Evolutionary conservation across 2,888 invertebrate genomes (phyloP).

Genomic region (Epicampocera succincta): DNA sequence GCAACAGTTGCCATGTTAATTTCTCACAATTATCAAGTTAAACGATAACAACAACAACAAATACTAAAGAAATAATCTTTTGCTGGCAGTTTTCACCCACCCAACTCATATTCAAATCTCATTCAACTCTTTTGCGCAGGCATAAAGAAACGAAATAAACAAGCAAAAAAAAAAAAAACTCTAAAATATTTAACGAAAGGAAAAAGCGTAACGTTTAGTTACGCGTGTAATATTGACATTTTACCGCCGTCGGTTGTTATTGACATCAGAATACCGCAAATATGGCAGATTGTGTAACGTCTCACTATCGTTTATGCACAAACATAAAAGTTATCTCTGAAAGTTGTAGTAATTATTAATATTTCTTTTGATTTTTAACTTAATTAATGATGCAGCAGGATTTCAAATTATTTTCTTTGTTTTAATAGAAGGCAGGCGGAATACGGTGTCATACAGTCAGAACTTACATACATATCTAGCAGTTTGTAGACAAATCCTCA

Average conservation of each 20-base stretch:
- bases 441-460: no score
- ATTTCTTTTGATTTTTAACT: no score
- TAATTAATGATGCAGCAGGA: no score
- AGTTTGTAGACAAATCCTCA: no score
- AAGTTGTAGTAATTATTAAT: no score
- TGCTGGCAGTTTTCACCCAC: conserved; percentile 12
- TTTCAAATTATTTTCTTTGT: no score
- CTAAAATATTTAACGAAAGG: neutral
- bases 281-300: neutral
- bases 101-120: neutral
- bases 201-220: neutral
- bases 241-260: conserved; percentile 60
- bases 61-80: conserved; percentile 33
- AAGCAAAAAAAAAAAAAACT: neutral
- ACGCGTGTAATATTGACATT: conserved; percentile 47
- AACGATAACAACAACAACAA: conserved; percentile 38
- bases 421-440: no score
- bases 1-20: conserved; percentile 67
- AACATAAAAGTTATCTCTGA: no score
- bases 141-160: neutral
- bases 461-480: no score
- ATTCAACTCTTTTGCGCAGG: neutral
- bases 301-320: neutral
- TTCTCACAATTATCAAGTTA: conserved; percentile 65
- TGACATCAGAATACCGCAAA: conserved; percentile 54